Evolutionary conservation across 2,797 vertebrate species (phyloP).

Genomic region (Tadarida brasiliensis): DNA sequence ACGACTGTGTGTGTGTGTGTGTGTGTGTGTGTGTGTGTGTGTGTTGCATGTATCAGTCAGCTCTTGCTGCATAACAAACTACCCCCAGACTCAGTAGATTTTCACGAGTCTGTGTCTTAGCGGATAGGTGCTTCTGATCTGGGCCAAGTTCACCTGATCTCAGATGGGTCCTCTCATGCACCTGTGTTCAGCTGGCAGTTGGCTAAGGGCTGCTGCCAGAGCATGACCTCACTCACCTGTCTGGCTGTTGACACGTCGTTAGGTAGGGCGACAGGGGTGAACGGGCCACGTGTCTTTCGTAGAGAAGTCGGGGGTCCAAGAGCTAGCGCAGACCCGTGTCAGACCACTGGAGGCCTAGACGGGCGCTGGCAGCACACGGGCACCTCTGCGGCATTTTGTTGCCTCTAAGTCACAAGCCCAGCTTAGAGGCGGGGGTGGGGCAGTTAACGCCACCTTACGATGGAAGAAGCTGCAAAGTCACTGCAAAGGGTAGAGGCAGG

Average conservation of each 20-base stretch:
- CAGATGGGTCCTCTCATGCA: background rate
- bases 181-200: background rate
- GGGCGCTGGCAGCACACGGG: too few relatives aligned
- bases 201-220: background rate
- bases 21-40: background rate
- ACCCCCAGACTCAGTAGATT: background rate
- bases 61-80: background rate
- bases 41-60: background rate
- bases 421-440: background rate
- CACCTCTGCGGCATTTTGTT: background rate
- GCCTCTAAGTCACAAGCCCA: background rate
- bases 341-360: background rate
- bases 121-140: background rate
- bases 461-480: background rate
- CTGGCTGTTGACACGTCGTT: background rate
- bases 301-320: background rate
- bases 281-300: background rate
- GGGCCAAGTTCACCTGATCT: background rate
- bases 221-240: background rate
- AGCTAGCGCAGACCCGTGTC: background rate
- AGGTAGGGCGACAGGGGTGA: background rate
- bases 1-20: background rate
- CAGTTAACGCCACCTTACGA: background rate
- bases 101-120: background rate
- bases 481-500: background rate